Evolutionary conservation across 2,113 vertebrate species (phyloP).

Genomic region (Pelusios castaneus): DNA sequence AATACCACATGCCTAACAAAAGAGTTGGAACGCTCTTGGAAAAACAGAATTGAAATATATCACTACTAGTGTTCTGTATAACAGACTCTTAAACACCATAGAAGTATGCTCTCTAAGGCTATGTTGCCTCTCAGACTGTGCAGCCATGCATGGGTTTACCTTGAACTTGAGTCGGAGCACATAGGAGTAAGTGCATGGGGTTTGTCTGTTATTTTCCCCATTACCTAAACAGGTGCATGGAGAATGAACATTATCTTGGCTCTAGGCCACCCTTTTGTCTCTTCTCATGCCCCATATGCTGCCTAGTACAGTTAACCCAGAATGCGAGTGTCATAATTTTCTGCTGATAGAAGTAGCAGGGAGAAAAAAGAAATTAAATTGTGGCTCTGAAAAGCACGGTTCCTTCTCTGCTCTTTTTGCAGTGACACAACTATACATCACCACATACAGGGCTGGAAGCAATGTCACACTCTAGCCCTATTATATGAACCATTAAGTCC

Average conservation of each 20-base stretch:
- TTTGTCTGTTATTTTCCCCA: rapidly evolving
- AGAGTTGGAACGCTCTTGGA: background rate
- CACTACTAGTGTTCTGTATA: background rate
- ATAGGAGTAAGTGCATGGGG: background rate
- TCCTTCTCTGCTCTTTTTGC: no score
- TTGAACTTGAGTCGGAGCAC: rapidly evolving
- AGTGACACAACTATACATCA: background rate
- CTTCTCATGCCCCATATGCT: rapidly evolving
- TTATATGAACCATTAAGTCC: background rate
- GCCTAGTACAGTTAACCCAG: background rate
- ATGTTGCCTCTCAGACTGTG: background rate
- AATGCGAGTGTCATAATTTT: background rate
- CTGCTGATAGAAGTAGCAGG: background rate
- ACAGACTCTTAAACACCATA: background rate
- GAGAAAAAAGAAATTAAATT: background rate
- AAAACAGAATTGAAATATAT: background rate
- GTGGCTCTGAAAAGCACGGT: background rate
- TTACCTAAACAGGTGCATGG: background rate
- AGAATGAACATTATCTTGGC: background rate
- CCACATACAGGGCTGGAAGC: background rate
- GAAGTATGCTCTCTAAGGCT: background rate
- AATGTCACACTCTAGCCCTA: background rate
- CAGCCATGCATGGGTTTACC: background rate
- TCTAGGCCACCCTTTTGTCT: background rate
- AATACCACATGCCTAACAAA: background rate